Base-by-base conservation (phyloP, 2,113 vertebrate species). In the Rhabdornis inornatus region DNA sequence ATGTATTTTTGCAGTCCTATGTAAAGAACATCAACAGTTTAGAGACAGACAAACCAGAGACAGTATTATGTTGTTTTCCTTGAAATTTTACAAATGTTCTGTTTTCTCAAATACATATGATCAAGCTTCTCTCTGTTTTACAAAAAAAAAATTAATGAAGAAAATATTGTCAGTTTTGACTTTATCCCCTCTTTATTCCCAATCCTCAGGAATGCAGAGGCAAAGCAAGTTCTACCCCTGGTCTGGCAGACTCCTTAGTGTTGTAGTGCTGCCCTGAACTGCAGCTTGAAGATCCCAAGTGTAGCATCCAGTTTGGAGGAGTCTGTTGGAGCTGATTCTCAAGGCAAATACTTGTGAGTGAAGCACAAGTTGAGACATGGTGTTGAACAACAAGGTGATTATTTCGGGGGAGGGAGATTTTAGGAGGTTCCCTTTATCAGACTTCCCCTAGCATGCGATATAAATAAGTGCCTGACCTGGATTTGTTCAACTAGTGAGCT, bases 341-440 rank as follows among this genome's bases (percentile, higher is more conserved):
- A 86, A 74, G 55, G 49, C 42, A 86, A 90, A 92, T 59, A 61
- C 49, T 88, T 89, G 16, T 76, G 45, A 92, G 25, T 52, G 49
- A 93, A 87, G 37, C 27, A 55, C 57, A 92, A 50, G 92, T 49
- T 91, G 90, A 92, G 81, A 83, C 80, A 74, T 13, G 20, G 76
- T 47, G 42, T 55, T 94, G 78, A 95, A 83, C 28, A 91, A 89
- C 61, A 81, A 42, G 12, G 53, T 30, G 55, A 35, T 86, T 76
- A 91, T 92, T 78, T 92, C 39, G 12, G 8, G 23, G 60, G 40
- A 78, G 83, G 76, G 90, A 92, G 81, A n/a, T n/a, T 83, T 80
- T 61, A 75, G 87, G 66, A 92, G 53, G 53, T 87, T 91, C 87
- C 91, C 87, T 83, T 80, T 90, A 93, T 94, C 88, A 88, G 82